A percentile compares a stretch with the other conserved stretches of the same genome.
Conservation (phyloP, 2,113 vertebrate genomes). For the Agapornis roseicollis region DNA sequence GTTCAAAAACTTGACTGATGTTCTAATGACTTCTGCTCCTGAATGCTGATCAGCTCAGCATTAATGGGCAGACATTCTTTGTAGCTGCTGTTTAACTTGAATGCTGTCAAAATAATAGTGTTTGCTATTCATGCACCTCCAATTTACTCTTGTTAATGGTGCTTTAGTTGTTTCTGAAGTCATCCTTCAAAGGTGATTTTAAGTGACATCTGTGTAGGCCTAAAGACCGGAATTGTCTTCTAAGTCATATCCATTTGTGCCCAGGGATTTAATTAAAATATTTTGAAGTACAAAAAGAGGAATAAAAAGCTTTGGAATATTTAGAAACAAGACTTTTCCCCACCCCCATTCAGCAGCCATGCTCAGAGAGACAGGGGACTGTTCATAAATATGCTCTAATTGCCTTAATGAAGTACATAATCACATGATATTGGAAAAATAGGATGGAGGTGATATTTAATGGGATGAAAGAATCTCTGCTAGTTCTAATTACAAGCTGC, state of each 20-base stretch:
- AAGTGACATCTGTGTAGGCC: conserved; percentile 48
- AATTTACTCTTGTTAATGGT: conserved; percentile 8
- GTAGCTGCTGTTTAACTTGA: conserved; percentile 21
- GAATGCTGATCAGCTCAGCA: conserved; percentile 10
- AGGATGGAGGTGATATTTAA: conserved; percentile 16
- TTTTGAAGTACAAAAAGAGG: neutral
- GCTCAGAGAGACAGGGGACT: neutral
- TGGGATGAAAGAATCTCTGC: neutral
- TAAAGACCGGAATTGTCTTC: conserved; percentile 43
- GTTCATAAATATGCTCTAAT: conserved; percentile 49
- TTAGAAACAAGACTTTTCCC: neutral
- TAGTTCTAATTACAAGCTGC: conserved; percentile 8
- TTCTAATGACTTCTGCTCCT: neutral
- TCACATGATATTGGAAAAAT: conserved; percentile 6
- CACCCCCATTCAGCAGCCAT: neutral
- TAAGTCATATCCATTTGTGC: conserved; percentile 21
- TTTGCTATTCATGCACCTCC: neutral
- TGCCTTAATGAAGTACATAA: conserved; percentile 51
- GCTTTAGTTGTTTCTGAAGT: conserved; percentile 50
- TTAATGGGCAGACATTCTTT: neutral
- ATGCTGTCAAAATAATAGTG: conserved; percentile 41
- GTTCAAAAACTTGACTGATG: neutral
- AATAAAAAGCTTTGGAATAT: neutral
- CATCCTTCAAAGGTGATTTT: conserved; percentile 53
- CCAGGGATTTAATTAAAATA: conserved; percentile 48